Evolutionary conservation across 2,888 invertebrate genomes (phyloP).

Genomic region (Augochlorella aurata): DNA sequence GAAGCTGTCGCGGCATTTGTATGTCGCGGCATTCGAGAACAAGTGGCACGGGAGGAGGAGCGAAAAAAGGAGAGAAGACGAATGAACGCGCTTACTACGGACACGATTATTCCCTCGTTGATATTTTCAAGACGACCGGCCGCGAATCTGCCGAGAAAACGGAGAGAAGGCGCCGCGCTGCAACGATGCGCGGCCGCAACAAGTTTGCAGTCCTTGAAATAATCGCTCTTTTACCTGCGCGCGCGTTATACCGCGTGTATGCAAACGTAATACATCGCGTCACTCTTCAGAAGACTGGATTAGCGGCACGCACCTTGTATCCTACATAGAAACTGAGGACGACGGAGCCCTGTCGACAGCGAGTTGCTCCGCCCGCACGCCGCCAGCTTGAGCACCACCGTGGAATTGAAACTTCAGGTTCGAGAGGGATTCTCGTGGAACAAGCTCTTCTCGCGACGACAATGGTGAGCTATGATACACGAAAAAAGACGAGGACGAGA

Average conservation of each 20-base stretch:
- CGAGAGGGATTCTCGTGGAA: background rate
- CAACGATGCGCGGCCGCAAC: conserved; percentile 41
- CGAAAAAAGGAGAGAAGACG: background rate
- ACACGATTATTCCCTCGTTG: conserved; percentile 12
- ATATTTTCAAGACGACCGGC: conserved; percentile 31
- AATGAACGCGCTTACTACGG: background rate
- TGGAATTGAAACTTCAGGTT: background rate
- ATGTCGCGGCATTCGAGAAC: background rate
- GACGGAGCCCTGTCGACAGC: conserved; percentile 16
- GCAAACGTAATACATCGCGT: conserved; percentile 62
- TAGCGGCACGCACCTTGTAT: conserved; percentile 31
- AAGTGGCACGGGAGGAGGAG: background rate
- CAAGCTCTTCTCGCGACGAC: background rate
- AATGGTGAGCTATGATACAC: background rate
- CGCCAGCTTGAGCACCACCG: background rate
- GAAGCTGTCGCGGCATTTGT: background rate
- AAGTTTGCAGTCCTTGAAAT: conserved; percentile 59
- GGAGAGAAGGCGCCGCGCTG: conserved; percentile 24
- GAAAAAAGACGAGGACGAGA: no score
- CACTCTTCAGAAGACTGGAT: conserved; percentile 54
- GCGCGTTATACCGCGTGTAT: conserved; percentile 47
- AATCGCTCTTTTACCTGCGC: conserved; percentile 55
- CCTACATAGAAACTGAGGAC: conserved; percentile 28
- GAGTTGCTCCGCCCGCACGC: conserved; percentile 18
- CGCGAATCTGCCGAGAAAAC: conserved; percentile 17